Conservation (phyloP, 2,888 invertebrate species). For the Phortica okadai region DNA sequence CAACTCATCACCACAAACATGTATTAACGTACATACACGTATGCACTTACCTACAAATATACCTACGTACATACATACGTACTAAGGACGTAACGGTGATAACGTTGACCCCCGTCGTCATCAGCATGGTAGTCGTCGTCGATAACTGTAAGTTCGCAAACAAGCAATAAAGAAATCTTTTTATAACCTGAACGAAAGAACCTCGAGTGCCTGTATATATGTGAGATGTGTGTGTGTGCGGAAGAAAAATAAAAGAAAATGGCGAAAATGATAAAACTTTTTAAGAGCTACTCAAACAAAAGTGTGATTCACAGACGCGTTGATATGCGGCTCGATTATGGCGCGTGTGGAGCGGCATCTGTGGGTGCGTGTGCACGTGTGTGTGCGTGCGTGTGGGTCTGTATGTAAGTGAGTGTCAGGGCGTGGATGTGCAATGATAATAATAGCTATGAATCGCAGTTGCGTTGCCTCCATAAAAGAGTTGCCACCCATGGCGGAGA, state of each 20-base stretch:
- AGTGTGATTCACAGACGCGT: constrained; percentile 28
- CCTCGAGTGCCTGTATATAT: background rate
- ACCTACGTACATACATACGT: background rate
- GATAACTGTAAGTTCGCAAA: constrained; percentile 20
- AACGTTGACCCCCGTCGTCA: constrained; percentile 35
- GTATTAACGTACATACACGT: background rate
- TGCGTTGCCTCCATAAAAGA: background rate
- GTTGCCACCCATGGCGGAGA: background rate
- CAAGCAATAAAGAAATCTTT: constrained; percentile 23
- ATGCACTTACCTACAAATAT: background rate
- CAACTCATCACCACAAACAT: constrained; percentile 30
- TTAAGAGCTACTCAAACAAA: constrained; percentile 38
- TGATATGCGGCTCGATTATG: constrained; percentile 21
- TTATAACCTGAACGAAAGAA: constrained; percentile 8
- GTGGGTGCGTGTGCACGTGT: background rate
- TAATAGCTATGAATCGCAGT: background rate
- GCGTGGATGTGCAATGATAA: background rate
- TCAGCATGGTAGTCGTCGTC: background rate
- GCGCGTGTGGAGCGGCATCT: background rate
- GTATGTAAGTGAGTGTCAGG: background rate
- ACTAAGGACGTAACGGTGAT: constrained; percentile 6
- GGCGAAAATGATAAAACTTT: constrained; percentile 7
- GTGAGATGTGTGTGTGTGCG: background rate
- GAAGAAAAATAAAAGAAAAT: background rate
- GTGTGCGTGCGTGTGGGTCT: background rate